A percentile compares a stretch with the other conserved stretches of the same genome.
Conservation (phyloP, 2,797 vertebrate species). For the Pipistrellus kuhlii region DNA sequence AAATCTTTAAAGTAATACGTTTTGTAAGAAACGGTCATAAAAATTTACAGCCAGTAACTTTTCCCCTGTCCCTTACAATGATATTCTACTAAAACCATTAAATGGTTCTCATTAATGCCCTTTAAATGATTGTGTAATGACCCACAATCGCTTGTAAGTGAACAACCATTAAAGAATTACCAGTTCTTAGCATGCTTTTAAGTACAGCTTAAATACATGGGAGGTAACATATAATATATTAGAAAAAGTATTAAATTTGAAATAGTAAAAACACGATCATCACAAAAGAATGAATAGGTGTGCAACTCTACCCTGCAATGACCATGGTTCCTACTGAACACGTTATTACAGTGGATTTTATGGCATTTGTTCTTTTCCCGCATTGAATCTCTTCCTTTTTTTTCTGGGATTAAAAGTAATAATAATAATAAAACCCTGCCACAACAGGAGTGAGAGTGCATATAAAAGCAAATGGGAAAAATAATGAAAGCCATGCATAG, state of each 20-base stretch:
- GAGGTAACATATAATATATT: slow-evolving; percentile 91
- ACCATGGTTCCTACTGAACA: slow-evolving; percentile 56
- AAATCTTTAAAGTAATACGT: slow-evolving; percentile 96
- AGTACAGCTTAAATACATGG: slow-evolving; percentile 95
- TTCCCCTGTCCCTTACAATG: slow-evolving; percentile 94
- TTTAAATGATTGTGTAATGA: slow-evolving; percentile 98
- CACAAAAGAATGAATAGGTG: slow-evolving; percentile 82
- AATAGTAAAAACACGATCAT: slow-evolving; percentile 85
- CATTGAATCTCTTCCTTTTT: slow-evolving; percentile 69
- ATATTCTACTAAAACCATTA: slow-evolving; percentile 96
- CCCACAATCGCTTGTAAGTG: slow-evolving; percentile 97
- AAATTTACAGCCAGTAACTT: slow-evolving; percentile 95
- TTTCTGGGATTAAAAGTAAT: slow-evolving; percentile 76
- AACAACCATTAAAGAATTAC: slow-evolving; percentile 97
- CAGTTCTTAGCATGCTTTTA: slow-evolving; percentile 93
- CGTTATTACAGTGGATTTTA: slow-evolving; percentile 48
- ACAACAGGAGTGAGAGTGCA: slow-evolving; percentile 71
- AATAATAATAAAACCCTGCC: slow-evolving; percentile 72
- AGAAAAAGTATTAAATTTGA: slow-evolving; percentile 91
- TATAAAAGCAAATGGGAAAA: slow-evolving; percentile 69
- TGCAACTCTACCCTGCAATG: slow-evolving; percentile 73
- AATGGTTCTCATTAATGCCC: slow-evolving; percentile 96
- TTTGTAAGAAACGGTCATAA: slow-evolving; percentile 94
- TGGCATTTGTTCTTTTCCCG: slow-evolving; percentile 45
- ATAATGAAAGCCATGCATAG: slow-evolving; percentile 71